phyloP scores from a whole-genome alignment of 2,797 vertebrate species.

The Crocodylus rhombifer region DNA sequence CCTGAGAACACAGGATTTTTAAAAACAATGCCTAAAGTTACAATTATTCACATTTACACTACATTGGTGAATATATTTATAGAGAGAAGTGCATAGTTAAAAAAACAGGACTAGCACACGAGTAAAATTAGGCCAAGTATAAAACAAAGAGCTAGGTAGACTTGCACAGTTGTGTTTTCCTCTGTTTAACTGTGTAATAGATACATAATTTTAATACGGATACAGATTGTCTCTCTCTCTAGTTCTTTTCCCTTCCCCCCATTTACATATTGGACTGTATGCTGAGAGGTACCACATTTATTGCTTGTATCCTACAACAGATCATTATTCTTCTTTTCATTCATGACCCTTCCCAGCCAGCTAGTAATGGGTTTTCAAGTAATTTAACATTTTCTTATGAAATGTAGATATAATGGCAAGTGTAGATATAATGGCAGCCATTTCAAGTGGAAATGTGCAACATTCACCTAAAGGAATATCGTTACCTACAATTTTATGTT shows the following conservation, averaged over 20 bases:
- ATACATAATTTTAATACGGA: not conserved
- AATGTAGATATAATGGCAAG: not conserved
- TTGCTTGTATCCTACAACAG: constrained; percentile 35
- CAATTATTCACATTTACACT: not conserved
- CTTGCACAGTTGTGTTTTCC: not conserved
- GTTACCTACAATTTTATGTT: constrained; percentile 10
- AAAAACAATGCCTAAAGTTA: not conserved
- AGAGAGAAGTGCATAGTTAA: not conserved
- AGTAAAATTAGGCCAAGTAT: constrained; percentile 45
- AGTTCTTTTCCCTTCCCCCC: not conserved
- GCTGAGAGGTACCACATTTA: constrained; percentile 49
- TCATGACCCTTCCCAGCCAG: constrained; percentile 39
- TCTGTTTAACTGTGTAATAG: constrained; percentile 21
- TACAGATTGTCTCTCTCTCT: not conserved
- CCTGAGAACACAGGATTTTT: constrained; percentile 10
- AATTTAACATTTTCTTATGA: constrained; percentile 33
- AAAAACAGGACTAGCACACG: constrained; percentile 14
- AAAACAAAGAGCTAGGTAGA: constrained; percentile 24
- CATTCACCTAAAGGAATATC: not conserved
- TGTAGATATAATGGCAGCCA: constrained; percentile 40
- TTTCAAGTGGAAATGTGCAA: constrained; percentile 36
- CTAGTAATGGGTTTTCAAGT: constrained; percentile 41
- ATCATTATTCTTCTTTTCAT: not conserved
- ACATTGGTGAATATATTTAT: not conserved
- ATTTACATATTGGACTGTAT: not conserved